Percentiles rank a stretch among this genome's conserved stretches.
Conservation (phyloP, 2,797 vertebrate genomes). For the Typhlichthys eigenmanni region DNA sequence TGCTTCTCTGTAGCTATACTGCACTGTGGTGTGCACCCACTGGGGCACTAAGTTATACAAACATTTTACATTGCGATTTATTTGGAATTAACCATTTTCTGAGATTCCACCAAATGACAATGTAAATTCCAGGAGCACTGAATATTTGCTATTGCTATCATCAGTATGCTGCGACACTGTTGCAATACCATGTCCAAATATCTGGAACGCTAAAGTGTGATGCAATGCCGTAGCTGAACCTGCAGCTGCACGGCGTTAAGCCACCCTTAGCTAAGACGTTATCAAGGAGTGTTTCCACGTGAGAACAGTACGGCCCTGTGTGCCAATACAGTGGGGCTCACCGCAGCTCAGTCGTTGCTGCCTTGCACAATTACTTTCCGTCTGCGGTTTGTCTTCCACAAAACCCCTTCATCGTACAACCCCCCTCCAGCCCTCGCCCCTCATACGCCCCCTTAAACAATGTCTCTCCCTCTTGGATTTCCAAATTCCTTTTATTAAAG, state of each 20-base stretch:
- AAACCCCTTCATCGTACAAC: too few relatives aligned
- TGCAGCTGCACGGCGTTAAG: conserved; percentile 26
- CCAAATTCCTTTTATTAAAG: conserved; percentile 26
- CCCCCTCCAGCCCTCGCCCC: conserved; percentile 25
- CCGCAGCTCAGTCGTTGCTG: conserved; percentile 56
- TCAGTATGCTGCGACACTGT: too few relatives aligned
- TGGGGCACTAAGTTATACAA: too few relatives aligned
- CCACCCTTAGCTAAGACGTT: conserved; percentile 54
- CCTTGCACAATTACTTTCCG: conserved; percentile 61
- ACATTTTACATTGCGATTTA: too few relatives aligned
- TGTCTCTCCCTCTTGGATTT: conserved; percentile 49
- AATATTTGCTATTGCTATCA: too few relatives aligned
- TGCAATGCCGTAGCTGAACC: too few relatives aligned
- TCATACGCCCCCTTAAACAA: conserved; percentile 47
- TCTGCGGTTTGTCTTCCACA: conserved; percentile 50
- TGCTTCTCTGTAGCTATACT: neutral
- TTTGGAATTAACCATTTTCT: too few relatives aligned
- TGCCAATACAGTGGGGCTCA: conserved; percentile 51
- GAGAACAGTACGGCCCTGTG: conserved; percentile 1
- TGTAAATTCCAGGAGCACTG: too few relatives aligned
- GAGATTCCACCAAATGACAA: too few relatives aligned
- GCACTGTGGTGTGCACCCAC: too few relatives aligned
- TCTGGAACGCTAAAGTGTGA: too few relatives aligned
- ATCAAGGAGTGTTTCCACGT: conserved; percentile 56
- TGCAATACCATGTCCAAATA: too few relatives aligned